Evolutionary conservation across 2,797 vertebrate species (phyloP).

Genomic region (Danio choprae): DNA sequence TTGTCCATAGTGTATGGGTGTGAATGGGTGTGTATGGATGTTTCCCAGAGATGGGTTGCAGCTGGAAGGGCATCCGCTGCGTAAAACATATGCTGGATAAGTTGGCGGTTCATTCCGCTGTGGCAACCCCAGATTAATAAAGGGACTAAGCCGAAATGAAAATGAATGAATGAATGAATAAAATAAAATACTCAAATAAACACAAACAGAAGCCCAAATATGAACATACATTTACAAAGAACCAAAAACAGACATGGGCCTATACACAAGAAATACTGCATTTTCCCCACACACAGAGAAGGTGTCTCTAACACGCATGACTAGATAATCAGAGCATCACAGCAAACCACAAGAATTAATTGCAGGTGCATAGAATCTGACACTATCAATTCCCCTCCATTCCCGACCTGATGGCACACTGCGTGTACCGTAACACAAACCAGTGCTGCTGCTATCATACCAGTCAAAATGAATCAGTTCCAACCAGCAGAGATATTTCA

Average conservation of each 20-base stretch:
- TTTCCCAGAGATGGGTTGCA: too few species aligned
- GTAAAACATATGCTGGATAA: too few species aligned
- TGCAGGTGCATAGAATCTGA: slow-evolving; percentile 53
- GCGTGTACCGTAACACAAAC: slow-evolving; percentile 13
- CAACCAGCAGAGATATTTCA: slow-evolving; percentile 27
- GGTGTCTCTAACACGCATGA: background rate
- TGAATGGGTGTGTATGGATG: too few species aligned
- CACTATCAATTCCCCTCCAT: slow-evolving; percentile 44
- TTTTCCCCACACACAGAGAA: slow-evolving; percentile 37
- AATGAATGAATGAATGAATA: too few species aligned
- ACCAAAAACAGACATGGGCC: background rate
- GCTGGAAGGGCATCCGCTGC: too few species aligned
- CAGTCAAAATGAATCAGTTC: slow-evolving; percentile 29
- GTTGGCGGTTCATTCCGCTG: too few species aligned
- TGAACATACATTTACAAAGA: background rate
- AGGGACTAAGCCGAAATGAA: too few species aligned
- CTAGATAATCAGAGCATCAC: slow-evolving; percentile 27
- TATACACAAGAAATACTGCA: slow-evolving; percentile 43
- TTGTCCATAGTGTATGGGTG: too few species aligned
- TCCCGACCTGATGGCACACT: slow-evolving; percentile 20
- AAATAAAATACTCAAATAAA: too few species aligned
- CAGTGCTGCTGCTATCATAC: background rate
- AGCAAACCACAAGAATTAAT: slow-evolving; percentile 43
- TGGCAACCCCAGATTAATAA: too few species aligned
- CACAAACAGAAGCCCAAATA: slow-evolving; percentile 46